Evolutionary conservation across 2,797 vertebrate species (phyloP).

Genomic region (Sebastes elongatus): DNA sequence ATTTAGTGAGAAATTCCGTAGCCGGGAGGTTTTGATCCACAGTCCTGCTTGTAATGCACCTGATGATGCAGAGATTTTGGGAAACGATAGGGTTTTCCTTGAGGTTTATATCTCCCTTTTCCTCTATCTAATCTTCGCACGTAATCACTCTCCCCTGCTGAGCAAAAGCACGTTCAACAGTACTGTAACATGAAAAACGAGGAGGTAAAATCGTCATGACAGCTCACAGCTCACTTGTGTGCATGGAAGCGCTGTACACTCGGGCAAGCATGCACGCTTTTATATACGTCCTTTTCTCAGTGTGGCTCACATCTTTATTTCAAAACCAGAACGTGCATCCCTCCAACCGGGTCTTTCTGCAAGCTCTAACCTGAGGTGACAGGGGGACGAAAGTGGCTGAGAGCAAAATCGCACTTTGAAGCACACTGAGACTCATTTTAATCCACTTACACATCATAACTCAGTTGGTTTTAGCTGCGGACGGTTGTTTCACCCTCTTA

Average conservation of each 20-base stretch:
- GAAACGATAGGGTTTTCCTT: constrained; percentile 59
- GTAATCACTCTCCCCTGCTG: constrained; percentile 62
- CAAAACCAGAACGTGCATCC: constrained; percentile 1
- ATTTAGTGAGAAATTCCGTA: constrained; percentile 47
- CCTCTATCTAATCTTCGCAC: constrained; percentile 68
- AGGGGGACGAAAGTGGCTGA: constrained; percentile 19
- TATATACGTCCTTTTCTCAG: constrained; percentile 47
- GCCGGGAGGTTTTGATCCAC: constrained; percentile 44
- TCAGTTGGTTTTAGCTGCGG: constrained; percentile 33
- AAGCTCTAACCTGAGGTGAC: constrained; percentile 22
- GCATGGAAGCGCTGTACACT: constrained; percentile 36
- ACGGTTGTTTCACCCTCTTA: constrained; percentile 22
- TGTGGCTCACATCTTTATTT: constrained; percentile 41
- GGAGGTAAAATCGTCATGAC: constrained; percentile 62
- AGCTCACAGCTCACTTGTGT: constrained; percentile 69
- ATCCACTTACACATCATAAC: constrained; percentile 58
- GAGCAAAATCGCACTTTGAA: constrained; percentile 29
- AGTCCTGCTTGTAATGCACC: constrained; percentile 50
- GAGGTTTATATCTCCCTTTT: constrained; percentile 49
- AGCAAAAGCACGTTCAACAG: constrained; percentile 59
- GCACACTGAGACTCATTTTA: constrained; percentile 46
- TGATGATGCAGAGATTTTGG: constrained; percentile 54
- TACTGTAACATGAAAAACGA: constrained; percentile 71
- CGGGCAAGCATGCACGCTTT: constrained; percentile 25
- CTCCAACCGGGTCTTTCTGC: neutral